A percentile compares a stretch with the other conserved stretches of the same genome.
Conservation (phyloP, 1,140 invertebrate species). For the Geopemphigus sp. region DNA sequence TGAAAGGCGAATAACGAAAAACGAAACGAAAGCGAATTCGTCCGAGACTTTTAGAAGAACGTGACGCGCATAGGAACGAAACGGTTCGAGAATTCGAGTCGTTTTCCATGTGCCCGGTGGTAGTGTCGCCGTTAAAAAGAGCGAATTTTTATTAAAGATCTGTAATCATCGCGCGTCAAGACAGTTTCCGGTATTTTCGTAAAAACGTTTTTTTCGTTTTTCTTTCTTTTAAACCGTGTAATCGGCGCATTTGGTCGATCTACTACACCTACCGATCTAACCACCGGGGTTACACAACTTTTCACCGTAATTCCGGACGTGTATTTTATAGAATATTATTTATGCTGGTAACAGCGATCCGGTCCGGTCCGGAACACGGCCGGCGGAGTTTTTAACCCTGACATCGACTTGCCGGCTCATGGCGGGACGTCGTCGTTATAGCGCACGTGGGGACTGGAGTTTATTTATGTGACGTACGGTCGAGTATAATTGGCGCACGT, state of each 20-base stretch:
- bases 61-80: too few species aligned
- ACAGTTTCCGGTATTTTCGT: neutral
- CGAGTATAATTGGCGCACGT: slow-evolving; percentile 36
- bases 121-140: too few species aligned
- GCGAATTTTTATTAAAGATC: neutral
- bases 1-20: neutral
- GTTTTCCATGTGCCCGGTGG: too few species aligned
- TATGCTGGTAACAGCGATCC: neutral
- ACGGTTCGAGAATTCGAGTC: too few species aligned
- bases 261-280: too few species aligned
- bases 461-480: slow-evolving; percentile 26
- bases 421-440: slow-evolving; percentile 24
- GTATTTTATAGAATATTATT: too few species aligned
- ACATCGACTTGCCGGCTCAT: neutral
- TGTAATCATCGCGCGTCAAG: neutral
- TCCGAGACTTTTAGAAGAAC: too few species aligned
- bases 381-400: neutral
- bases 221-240: too few species aligned
- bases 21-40: neutral
- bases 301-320: too few species aligned
- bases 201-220: too few species aligned
- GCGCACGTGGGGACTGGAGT: neutral
- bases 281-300: too few species aligned
- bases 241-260: too few species aligned
- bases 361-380: neutral